A percentile compares a stretch with the other conserved stretches of the same genome.
These are phyloP conservation scores for Cheilosia vernalis DNA, from an alignment of 2,888 invertebrate species.

Conservation along the genomic window DNA sequence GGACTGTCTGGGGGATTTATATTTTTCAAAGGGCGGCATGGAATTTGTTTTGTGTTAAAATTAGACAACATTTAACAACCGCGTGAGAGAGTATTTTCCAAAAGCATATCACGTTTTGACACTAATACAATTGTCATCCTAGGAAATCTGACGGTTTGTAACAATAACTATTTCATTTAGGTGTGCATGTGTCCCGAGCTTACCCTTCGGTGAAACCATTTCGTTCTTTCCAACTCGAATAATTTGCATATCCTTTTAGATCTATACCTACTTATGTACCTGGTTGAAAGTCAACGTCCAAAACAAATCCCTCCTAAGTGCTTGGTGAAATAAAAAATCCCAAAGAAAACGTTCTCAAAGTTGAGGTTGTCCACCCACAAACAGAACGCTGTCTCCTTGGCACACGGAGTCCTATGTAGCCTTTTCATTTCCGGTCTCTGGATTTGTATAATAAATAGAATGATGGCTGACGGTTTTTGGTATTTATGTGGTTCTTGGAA, in stretches of 20 bases:
- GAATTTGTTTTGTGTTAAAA: too few species aligned
- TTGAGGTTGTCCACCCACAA: conserved; percentile 4
- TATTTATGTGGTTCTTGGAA: neutral
- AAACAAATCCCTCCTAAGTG: conserved; percentile 25
- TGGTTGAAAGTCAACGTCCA: conserved; percentile 1
- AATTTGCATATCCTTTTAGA: conserved; percentile 27
- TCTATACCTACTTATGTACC: neutral
- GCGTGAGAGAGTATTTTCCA: too few species aligned
- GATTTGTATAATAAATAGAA: neutral
- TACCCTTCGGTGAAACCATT: neutral
- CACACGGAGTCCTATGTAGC: neutral
- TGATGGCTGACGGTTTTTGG: neutral
- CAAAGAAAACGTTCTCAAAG: neutral
- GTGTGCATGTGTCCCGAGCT: too few species aligned
- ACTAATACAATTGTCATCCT: too few species aligned
- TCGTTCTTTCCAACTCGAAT: neutral
- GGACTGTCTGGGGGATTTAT: too few species aligned
- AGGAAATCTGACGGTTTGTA: too few species aligned
- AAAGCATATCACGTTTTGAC: too few species aligned
- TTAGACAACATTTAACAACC: too few species aligned
- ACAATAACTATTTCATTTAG: too few species aligned
- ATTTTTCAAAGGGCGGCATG: too few species aligned
- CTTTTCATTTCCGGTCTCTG: conserved; percentile 19
- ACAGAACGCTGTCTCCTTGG: neutral
- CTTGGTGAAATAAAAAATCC: conserved; percentile 23